Evolutionary conservation across 2,113 vertebrate genomes (phyloP).

Genomic region (Scomber colias): DNA sequence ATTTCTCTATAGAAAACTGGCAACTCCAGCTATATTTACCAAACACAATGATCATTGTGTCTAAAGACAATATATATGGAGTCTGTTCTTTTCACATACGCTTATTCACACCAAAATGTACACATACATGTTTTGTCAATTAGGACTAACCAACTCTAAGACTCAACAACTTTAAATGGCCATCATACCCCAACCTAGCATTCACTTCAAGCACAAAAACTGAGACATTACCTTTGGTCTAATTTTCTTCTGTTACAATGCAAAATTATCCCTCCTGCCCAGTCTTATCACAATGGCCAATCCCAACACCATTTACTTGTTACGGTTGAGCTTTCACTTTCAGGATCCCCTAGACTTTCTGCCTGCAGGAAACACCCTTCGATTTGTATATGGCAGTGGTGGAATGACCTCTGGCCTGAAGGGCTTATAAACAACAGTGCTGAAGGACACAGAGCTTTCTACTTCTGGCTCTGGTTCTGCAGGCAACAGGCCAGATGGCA

Average conservation of each 20-base stretch:
- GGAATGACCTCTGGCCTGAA: slow-evolving; percentile 21
- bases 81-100: background rate
- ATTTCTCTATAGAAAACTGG: background rate
- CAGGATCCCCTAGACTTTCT: slow-evolving; percentile 25
- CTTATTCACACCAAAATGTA: background rate
- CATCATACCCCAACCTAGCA: background rate
- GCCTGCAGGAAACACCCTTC: background rate
- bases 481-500: slow-evolving; percentile 7
- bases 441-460: slow-evolving; percentile 17
- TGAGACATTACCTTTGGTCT: background rate
- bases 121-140: background rate
- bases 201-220: slow-evolving; percentile 1
- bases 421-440: slow-evolving; percentile 12
- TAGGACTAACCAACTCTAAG: background rate
- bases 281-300: slow-evolving; percentile 7
- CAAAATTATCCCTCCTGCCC: slow-evolving; percentile 3
- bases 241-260: slow-evolving; percentile 5
- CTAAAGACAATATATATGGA: background rate
- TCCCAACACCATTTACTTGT: slow-evolving; percentile 11
- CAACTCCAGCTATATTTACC: background rate
- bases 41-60: background rate
- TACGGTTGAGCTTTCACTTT: slow-evolving; percentile 22
- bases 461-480: background rate
- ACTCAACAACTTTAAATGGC: background rate
- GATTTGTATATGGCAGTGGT: background rate